phyloP scores from a whole-genome alignment of 2,888 invertebrate genomes.

The Ochlodes sylvanus region DNA sequence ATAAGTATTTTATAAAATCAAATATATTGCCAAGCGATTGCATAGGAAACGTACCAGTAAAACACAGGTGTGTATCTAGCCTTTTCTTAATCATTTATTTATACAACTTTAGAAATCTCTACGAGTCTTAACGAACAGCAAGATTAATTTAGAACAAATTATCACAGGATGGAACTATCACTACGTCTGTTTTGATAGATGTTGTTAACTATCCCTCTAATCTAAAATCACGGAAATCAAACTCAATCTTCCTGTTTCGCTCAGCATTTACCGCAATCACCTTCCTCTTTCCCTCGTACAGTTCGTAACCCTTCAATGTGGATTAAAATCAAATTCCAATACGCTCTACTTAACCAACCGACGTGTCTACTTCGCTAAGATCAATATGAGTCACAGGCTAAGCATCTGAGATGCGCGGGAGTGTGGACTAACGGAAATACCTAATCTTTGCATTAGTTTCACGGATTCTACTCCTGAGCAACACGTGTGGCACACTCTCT shows the following conservation, averaged over 20 bases:
- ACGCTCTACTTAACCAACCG: slow-evolving; percentile 38
- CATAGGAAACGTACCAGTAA: too few relatives aligned
- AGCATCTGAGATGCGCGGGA: slow-evolving; percentile 62
- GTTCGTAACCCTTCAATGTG: slow-evolving; percentile 31
- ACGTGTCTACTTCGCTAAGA: slow-evolving; percentile 38
- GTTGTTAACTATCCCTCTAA: slow-evolving; percentile 16
- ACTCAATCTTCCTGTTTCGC: slow-evolving; percentile 14
- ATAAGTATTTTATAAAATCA: too few relatives aligned
- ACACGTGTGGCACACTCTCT: slow-evolving; percentile 59
- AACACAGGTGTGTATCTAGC: neutral
- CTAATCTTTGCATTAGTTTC: slow-evolving; percentile 80
- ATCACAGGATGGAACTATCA: slow-evolving; percentile 11
- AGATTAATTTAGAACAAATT: slow-evolving; percentile 10
- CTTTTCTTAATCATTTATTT: neutral
- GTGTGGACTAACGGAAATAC: slow-evolving; percentile 72
- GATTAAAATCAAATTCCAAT: slow-evolving; percentile 34
- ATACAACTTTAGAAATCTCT: neutral
- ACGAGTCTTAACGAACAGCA: neutral
- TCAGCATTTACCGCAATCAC: slow-evolving; percentile 10
- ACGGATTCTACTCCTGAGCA: slow-evolving; percentile 56
- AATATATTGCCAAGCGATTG: too few relatives aligned
- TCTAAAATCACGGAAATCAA: slow-evolving; percentile 34
- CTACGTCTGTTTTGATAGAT: slow-evolving; percentile 22
- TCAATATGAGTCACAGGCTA: slow-evolving; percentile 50
- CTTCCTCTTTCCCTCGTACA: slow-evolving; percentile 29